Percentiles rank a stretch among this genome's conserved stretches.
phyloP scores from a whole-genome alignment of 2,113 vertebrate species.

The Micromys minutus region DNA sequence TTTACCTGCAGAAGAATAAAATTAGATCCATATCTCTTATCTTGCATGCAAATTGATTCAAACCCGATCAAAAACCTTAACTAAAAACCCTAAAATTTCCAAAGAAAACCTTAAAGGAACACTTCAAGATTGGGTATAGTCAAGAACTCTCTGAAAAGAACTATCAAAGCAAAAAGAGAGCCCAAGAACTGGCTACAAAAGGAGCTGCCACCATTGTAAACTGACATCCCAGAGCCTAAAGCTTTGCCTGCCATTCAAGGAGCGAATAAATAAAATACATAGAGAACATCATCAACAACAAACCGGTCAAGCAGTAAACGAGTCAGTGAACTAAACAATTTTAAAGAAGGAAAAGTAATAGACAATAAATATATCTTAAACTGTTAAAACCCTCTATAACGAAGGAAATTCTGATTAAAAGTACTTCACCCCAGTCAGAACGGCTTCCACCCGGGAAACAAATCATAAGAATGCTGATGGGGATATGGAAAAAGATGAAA shows the following conservation, averaged over 20 bases:
- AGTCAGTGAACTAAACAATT: background rate
- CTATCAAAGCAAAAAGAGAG: background rate
- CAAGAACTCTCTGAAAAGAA: background rate
- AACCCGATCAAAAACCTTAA: background rate
- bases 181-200: background rate
- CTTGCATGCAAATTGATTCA: background rate
- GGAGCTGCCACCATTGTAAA: background rate
- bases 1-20: background rate
- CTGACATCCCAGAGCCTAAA: background rate
- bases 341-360: background rate
- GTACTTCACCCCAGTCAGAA: background rate
- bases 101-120: background rate
- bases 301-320: background rate
- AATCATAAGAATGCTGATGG: background rate
- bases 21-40: background rate
- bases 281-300: background rate
- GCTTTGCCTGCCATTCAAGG: background rate
- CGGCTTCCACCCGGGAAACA: background rate
- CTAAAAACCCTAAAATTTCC: background rate
- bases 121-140: background rate
- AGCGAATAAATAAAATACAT: background rate
- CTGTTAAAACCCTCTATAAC: background rate
- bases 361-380: background rate
- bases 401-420: background rate
- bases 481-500: background rate